Evolutionary conservation across 2,888 invertebrate genomes (phyloP), one percentile per base, ranked within the genome.

Genomic region (Torymus auratus): DNA sequence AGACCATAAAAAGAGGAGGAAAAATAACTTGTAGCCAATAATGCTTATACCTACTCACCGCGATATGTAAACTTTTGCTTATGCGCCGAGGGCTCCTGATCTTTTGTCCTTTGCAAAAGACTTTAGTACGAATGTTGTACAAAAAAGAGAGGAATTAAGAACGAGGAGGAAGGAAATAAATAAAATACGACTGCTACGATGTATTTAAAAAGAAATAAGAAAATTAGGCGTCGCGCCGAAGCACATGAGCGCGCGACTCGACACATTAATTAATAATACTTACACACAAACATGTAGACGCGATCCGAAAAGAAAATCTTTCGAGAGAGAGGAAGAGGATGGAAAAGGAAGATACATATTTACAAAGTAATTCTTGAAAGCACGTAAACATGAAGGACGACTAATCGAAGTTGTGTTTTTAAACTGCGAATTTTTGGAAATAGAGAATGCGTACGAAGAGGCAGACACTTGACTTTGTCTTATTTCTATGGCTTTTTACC

Each of bases 401-500:
- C 88, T 89, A 88, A 88, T 89, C 85, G 87, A 87, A 89, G 89
- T 90, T 90, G 87, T 89, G 89, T 89, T 90, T 90, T 89, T 89
- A 88, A 89, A 88, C 87, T 88, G 87, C 3, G 7, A 89, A 89
- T 88, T 89, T 89, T 89, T 88, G 88, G 90, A 90, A 90, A 41
- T 41, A 41, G 90, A 90, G 89, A 89, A 88, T 88, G 88, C 89
- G 89, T 89, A 90, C 87, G 88, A 87, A 88, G 89, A 90, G 90
- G 87, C 88, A 88, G 86, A 85, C 82, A 84, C 78, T 83, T 83
- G 82, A 83, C 76, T 78, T 82, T 82, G 84, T 83, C 85, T 85
- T 81, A 82, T 85, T 86, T 85, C 84, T 85, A 83, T 84, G 50
- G 71, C 60, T 83, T 41, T 28, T 69, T 76, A 73, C 74, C 78